Percentiles rank a stretch among this genome's conserved stretches.
phyloP scores from a whole-genome alignment of 2,888 invertebrate genomes.

The Euplagia quadripunctaria region DNA sequence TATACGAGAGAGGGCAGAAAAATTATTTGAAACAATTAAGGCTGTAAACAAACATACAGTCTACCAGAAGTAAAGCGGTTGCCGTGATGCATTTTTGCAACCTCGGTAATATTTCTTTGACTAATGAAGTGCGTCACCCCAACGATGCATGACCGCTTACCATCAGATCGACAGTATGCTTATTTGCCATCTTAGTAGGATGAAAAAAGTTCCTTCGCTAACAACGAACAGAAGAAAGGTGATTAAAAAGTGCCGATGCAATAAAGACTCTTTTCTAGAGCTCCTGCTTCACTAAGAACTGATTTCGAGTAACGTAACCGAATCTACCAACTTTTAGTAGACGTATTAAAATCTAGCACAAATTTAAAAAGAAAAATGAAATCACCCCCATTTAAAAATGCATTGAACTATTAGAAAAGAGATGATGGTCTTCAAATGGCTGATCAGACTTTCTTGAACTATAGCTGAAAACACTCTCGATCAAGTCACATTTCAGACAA shows the following conservation, averaged over 20 bases:
- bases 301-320: background rate
- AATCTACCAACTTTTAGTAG: background rate
- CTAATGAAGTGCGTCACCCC: background rate
- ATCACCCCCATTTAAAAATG: no score
- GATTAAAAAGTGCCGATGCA: no score
- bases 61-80: background rate
- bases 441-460: no score
- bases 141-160: background rate
- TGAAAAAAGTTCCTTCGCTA: background rate
- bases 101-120: no score
- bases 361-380: no score
- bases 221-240: background rate
- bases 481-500: no score
- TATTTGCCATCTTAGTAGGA: background rate
- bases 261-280: background rate
- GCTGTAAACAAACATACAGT: background rate
- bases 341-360: no score
- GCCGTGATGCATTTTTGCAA: background rate
- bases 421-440: no score
- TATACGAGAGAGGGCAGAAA: background rate
- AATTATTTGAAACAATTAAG: background rate
- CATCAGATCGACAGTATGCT: background rate
- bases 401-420: no score
- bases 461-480: no score
- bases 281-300: background rate